phyloP scores from a whole-genome alignment of 2,888 invertebrate genomes.

The Lagria hirta region DNA sequence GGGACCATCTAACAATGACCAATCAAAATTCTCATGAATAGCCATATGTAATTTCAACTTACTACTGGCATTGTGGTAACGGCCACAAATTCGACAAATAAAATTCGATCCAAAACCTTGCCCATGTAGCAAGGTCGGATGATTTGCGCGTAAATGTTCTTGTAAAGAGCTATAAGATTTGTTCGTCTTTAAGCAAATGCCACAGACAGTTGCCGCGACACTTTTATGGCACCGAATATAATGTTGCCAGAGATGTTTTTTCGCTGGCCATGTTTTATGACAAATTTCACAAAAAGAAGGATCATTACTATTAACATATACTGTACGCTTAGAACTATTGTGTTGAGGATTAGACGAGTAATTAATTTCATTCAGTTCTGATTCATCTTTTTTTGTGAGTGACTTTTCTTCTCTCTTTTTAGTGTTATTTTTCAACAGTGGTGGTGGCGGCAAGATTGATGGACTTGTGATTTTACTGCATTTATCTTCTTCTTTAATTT shows the following conservation, averaged over 20 bases:
- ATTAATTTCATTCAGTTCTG: conserved; percentile 28
- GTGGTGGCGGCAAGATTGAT: no score
- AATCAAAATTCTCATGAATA: conserved; percentile 58
- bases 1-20: conserved; percentile 41
- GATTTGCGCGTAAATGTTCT: conserved; percentile 48
- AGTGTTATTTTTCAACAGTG: conserved; percentile 13
- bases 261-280: conserved; percentile 62
- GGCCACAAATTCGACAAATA: conserved; percentile 56
- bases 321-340: conserved; percentile 54
- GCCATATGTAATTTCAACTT: conserved; percentile 60
- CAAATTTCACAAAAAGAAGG: conserved; percentile 59
- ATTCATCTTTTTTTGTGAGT: conserved; percentile 2
- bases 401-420: conserved; percentile 17
- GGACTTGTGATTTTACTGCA: conserved; percentile 1
- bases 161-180: conserved; percentile 56
- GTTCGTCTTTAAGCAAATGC: conserved; percentile 61
- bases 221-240: conserved; percentile 59
- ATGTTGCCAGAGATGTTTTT: conserved; percentile 64
- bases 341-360: conserved; percentile 36
- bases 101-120: conserved; percentile 60
- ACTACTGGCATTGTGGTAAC: conserved; percentile 61
- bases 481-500: conserved; percentile 26
- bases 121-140: conserved; percentile 56
- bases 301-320: conserved; percentile 57
- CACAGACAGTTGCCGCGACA: conserved; percentile 62